phyloP scores from a whole-genome alignment of 2,113 vertebrate genomes.

The Vombatus ursinus region DNA sequence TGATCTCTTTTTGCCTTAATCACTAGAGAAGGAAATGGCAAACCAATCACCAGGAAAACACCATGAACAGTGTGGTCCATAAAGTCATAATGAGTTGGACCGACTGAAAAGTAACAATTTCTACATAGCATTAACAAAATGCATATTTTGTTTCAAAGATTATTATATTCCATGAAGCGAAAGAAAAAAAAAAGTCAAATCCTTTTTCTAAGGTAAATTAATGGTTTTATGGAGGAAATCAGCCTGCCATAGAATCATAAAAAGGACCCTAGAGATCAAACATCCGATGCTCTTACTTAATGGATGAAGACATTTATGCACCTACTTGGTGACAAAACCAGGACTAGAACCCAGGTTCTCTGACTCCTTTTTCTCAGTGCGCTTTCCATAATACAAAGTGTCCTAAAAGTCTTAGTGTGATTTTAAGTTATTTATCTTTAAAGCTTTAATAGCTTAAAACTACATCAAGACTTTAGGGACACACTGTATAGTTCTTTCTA shows the following conservation, averaged over 20 bases:
- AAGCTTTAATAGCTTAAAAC: no score
- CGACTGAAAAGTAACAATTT: background rate
- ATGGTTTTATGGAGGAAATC: constrained; percentile 30
- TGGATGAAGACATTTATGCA: constrained; percentile 9
- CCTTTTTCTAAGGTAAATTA: constrained; percentile 35
- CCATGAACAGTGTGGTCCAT: no score
- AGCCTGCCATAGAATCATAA: background rate
- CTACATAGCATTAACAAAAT: constrained; percentile 5
- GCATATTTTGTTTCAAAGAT: constrained; percentile 18
- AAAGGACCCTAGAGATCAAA: constrained; percentile 4
- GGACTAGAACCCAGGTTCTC: background rate
- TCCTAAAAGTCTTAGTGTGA: background rate
- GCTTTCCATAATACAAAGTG: background rate
- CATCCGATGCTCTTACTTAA: background rate
- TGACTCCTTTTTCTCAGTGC: background rate
- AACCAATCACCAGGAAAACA: background rate
- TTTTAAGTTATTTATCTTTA: no score
- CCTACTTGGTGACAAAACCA: background rate
- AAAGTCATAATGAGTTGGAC: no score
- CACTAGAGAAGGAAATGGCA: background rate
- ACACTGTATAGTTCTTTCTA: background rate
- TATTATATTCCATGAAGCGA: background rate
- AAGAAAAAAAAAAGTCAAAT: constrained; percentile 3
- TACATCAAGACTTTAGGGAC: background rate
- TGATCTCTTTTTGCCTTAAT: background rate